Base-by-base conservation (phyloP, 2,888 invertebrate species). In the Diarsia brunnea region DNA sequence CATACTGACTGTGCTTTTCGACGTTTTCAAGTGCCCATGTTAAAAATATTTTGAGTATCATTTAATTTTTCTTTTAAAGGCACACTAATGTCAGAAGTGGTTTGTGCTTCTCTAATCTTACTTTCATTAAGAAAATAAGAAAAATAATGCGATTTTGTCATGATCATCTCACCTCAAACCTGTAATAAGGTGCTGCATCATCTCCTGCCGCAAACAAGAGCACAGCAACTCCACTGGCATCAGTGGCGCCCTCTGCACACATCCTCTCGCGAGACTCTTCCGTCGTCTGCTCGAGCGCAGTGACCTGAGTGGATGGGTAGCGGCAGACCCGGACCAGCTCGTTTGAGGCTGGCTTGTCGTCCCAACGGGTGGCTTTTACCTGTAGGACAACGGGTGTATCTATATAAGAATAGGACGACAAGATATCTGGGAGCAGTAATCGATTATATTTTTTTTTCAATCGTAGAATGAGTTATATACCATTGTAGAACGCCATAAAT, bases 321-420 rank as follows among this genome's bases (percentile, higher is more conserved):
- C 94, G 93, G 71, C 97, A 97, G 2, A 96, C 93, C 1, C 89
- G 90, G 11, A 97, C 84, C 0, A 80, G 87, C 69, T 94, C 93
- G 19, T 89, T 90, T 0, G 87, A n/a, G 0, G 94, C 95, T 10
- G 95, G 94, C 47, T 94, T 95, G 66, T 94, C 95, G 66, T 96
- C 95, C 95, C 96, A 97, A 0, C 95, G 93, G 0, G 91, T 94
- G 0, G 96, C 96, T 91, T 94, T 95, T 31, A 96, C 91, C 96
- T 96, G 76, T 43, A 43, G 14, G 61, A 51, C 1, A n/a, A 58
- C 0, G 12, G n/a, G 14, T 14, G n/a, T 61, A 12, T 3, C 4
- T 58, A 10, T 10, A 31, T 7, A 21, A 43, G 3, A 43, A 43
- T 7, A n/a, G 14, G n/a, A 16, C 4, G 3, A 7, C 7, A 63